Percentiles rank a stretch among this genome's conserved stretches.
phyloP scores from a whole-genome alignment of 2,888 invertebrate species.

The Rhimphoctona megacephalus region DNA sequence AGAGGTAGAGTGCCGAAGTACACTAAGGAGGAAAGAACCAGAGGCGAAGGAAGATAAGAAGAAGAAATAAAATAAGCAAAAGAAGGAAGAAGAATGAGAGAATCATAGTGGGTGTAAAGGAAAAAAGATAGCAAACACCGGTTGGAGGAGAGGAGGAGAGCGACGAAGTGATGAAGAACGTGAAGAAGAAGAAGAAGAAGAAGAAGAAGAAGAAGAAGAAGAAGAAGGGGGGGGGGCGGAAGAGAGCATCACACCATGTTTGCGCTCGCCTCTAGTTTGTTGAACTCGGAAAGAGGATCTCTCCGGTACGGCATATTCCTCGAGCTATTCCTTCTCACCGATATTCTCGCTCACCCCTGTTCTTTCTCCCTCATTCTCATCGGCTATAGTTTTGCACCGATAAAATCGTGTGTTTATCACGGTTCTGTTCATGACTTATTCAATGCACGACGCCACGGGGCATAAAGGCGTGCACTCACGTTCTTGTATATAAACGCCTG shows the following conservation, averaged over 20 bases:
- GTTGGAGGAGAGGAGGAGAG: constrained; percentile 57
- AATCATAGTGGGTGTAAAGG: constrained; percentile 61
- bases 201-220: constrained; percentile 64
- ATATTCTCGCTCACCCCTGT: background rate
- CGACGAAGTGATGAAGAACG: constrained; percentile 39
- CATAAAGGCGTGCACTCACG: constrained; percentile 69
- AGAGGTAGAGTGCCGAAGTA: constrained; percentile 44
- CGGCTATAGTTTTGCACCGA: constrained; percentile 74
- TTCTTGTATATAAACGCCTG: constrained; percentile 53
- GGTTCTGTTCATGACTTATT: constrained; percentile 78
- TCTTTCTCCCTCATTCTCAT: constrained; percentile 43
- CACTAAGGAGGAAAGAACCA: constrained; percentile 10
- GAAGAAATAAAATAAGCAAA: constrained; percentile 13
- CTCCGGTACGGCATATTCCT: constrained; percentile 57
- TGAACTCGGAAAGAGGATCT: constrained; percentile 68
- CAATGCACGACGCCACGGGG: constrained; percentile 73
- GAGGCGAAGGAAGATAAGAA: constrained; percentile 35
- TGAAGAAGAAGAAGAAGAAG: constrained; percentile 62
- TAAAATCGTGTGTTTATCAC: constrained; percentile 77
- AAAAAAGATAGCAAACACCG: constrained; percentile 36
- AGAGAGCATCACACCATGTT: constrained; percentile 68
- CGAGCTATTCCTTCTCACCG: constrained; percentile 48
- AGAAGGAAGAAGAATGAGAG: constrained; percentile 15
- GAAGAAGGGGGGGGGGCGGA: constrained; percentile 60
- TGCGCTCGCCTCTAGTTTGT: constrained; percentile 71